A percentile compares a stretch with the other conserved stretches of the same genome.
Evolutionary conservation across 2,888 invertebrate genomes (phyloP).

Genomic region (Polymixis flavicincta): DNA sequence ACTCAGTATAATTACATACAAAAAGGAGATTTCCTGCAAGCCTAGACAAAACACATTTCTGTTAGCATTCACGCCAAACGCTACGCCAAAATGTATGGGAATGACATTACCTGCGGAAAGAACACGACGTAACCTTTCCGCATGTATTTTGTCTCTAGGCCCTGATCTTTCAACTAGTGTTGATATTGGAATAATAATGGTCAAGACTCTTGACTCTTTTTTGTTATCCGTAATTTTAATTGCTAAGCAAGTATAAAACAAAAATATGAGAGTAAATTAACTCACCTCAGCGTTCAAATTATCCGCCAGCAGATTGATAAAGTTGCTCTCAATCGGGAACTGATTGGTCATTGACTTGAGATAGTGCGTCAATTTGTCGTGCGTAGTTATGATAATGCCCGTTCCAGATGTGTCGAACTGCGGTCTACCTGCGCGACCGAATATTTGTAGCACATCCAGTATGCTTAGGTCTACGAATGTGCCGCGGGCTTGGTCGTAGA

Average conservation of each 20-base stretch:
- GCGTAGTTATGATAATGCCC: slow-evolving; percentile 98
- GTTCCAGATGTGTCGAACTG: slow-evolving; percentile 99
- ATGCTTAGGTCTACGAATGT: slow-evolving; percentile 98
- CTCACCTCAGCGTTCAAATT: slow-evolving; percentile 99
- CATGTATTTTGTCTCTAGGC: too few species aligned
- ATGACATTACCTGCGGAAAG: too few species aligned
- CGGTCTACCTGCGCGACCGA: slow-evolving; percentile 99
- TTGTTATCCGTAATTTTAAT: too few species aligned
- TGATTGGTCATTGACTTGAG: slow-evolving; percentile 98
- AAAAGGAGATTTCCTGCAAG: too few species aligned
- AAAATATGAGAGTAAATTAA: neutral
- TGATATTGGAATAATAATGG: neutral
- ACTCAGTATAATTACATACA: too few species aligned
- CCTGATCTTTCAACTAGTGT: neutral
- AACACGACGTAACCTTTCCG: too few species aligned
- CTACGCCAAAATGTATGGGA: too few species aligned
- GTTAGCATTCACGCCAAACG: too few species aligned
- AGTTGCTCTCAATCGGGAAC: slow-evolving; percentile 99
- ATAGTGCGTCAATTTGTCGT: slow-evolving; percentile 98
- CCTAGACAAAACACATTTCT: too few species aligned
- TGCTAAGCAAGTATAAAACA: too few species aligned
- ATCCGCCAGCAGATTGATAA: slow-evolving; percentile 97
- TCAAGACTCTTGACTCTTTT: too few species aligned
- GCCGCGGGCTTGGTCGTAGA: slow-evolving; percentile 99
- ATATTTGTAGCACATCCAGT: slow-evolving; percentile 99